These are phyloP conservation scores for Agrypnia vestita DNA, from an alignment of 1,140 invertebrate genomes.

Conservation along the genomic window DNA sequence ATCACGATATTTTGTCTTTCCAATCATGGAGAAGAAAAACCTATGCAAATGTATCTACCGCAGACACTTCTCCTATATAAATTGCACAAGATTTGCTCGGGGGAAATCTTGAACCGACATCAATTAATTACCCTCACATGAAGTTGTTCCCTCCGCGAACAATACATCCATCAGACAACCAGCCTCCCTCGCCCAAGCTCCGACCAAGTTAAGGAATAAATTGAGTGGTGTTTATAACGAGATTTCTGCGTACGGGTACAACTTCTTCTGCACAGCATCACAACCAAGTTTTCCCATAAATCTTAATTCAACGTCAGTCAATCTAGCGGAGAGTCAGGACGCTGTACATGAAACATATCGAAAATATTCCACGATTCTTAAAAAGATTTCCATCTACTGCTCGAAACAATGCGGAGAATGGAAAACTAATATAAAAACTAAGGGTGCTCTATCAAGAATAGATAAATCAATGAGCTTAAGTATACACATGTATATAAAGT, in stretches of 20 bases:
- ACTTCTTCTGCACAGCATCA: constrained; percentile 50
- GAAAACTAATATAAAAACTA: neutral
- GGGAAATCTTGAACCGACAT: constrained; percentile 37
- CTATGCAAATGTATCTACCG: constrained; percentile 16
- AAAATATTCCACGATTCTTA: constrained; percentile 26
- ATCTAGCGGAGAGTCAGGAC: constrained; percentile 6
- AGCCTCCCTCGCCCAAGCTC: constrained; percentile 18
- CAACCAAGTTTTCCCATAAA: constrained; percentile 57
- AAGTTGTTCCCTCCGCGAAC: constrained; percentile 29
- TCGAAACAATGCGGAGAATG: constrained; percentile 8
- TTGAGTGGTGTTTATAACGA: constrained; percentile 48
- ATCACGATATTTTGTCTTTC: neutral
- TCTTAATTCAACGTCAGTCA: constrained; percentile 56
- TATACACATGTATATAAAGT: neutral
- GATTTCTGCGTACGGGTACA: constrained; percentile 38
- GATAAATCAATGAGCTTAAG: neutral
- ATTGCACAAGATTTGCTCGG: constrained; percentile 3
- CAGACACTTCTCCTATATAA: constrained; percentile 13
- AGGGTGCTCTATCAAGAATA: neutral
- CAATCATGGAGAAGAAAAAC: constrained; percentile 7
- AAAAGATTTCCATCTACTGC: constrained; percentile 9
- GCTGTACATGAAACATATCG: constrained; percentile 21
- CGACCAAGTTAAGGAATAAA: constrained; percentile 36
- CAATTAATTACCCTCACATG: constrained; percentile 46
- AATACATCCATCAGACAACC: constrained; percentile 55